Base-by-base conservation (phyloP, 2,888 invertebrate species). In the Hydrotaea diabolus region DNA sequence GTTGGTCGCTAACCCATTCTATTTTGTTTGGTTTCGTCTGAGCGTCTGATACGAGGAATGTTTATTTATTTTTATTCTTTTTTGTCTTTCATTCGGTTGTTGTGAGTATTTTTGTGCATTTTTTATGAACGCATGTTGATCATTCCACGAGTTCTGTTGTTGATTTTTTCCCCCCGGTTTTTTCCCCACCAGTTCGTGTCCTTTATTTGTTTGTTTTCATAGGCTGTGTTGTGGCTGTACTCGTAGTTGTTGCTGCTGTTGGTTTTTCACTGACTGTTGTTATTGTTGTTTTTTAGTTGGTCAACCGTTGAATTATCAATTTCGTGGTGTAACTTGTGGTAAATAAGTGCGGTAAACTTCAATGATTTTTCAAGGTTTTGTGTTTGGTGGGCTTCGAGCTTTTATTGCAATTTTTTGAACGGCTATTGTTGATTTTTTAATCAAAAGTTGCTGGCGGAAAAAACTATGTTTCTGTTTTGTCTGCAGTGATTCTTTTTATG, bases 221-320 rank as follows among this genome's bases (percentile, higher is more conserved):
- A 80, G 77, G 77, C 82, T 62, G 31, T 23, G 36, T 31, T 59
- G 77, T 43, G 43, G 53, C 59, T 75, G 53, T 59, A 43, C 21
- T 80, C 69, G 57, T 73, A 72, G 73, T 59, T 85, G 80, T 80
- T 72, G 31, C 2, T 55, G 23, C 13, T n/a, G 57, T 19, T 36
- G 39, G 72, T 31, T 39, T 31, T 31, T 31, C 31, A 31, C 31
- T 31, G 31, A 55, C 17, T 86, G 81, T 85, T 87, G 85, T 79
- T 86, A 75, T 83, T 85, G 77, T 83, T 85, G 76, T 85, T 85
- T 85, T 83, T 83, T 83, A 84, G 84, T 85, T 88, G 91, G 91
- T 91, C 88, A 89, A 90, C 91, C 90, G 89, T 89, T 90, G 90
- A 91, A 91, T 91, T 90, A 91, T 90, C 90, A 91, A 90, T 91